Base-by-base conservation (phyloP, 2,888 invertebrate species). In the Syritta pipiens region DNA sequence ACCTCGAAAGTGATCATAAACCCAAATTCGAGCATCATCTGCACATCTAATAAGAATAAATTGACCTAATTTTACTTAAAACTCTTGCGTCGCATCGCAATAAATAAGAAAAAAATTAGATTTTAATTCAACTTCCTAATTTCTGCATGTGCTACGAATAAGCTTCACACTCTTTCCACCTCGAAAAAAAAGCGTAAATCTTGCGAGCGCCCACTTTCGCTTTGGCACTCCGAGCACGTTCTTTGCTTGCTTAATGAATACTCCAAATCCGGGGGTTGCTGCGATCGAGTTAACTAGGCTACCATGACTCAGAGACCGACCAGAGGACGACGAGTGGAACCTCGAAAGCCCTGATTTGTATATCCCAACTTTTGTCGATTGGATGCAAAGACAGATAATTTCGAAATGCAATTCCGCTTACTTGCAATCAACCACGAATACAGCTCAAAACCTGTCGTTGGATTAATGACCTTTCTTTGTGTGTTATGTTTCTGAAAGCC, bases 391-490 rank as follows among this genome's bases (percentile, higher is more conserved):
- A 51, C 57, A 28, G 10, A 7, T 35, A 4, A 46, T 55, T 71
- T 71, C 55, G 63, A 55, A 62, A 72, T 49, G 24, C 5, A 26
- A 55, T 63, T 62, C 48, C n/a, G 63, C 71, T 59, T 40, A 49
- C 28, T 42, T 49, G 22, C 35, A 42, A 35, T 7, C 46, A 69
- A 60, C 37, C 42, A 40, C n/a, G 53, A 55, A 62, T 10, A 53
- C 30, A 55, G 55, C 48, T 35, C 49, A 19, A 14, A 72, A 42
- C 42, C 55, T 42, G 40, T 24, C 40, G n/a, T 42, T n/a, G 44
- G 65, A 72, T 51, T 57, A 57, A 65, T 72, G 72, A 65, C 57
- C 72, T 59, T 32, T 72, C 72, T 65, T 57, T 72, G 40, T 55
- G 26, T 53, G 60, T 62, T 32, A n/a, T 53, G 9, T 14, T 9